These are phyloP conservation scores for Falco novaeseelandiae DNA, from an alignment of 2,797 vertebrate genomes.

Conservation along the genomic window DNA sequence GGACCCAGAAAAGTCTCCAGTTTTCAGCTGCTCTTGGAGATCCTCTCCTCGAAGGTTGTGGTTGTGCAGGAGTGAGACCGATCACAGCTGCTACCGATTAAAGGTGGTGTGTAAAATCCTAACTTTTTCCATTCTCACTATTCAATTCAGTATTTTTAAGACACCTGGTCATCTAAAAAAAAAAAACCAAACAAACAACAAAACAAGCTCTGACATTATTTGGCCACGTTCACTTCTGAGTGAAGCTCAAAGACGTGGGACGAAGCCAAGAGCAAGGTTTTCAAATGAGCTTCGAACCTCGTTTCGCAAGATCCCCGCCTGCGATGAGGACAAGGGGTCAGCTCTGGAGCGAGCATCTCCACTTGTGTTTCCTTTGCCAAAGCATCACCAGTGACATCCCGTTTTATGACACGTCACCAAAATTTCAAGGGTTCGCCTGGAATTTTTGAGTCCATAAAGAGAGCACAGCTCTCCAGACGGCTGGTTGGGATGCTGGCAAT, in stretches of 20 bases:
- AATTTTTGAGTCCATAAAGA: neutral
- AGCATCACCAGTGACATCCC: neutral
- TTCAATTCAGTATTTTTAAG: neutral
- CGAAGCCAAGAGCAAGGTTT: neutral
- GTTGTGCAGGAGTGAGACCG: neutral
- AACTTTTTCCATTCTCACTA: neutral
- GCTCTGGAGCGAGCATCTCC: neutral
- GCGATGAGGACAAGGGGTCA: fast-evolving
- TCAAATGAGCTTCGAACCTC: fast-evolving
- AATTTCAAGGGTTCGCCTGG: neutral
- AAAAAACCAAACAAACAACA: no score
- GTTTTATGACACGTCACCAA: neutral
- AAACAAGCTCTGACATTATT: neutral
- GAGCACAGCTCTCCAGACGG: neutral
- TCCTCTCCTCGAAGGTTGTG: neutral
- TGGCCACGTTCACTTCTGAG: fast-evolving
- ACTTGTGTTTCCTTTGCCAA: neutral
- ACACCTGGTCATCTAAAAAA: neutral
- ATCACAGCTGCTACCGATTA: neutral
- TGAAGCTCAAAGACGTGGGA: neutral
- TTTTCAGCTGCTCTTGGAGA: neutral
- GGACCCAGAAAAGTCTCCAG: neutral
- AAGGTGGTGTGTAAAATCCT: neutral
- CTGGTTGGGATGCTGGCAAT: neutral
- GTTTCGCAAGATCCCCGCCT: neutral